These are phyloP conservation scores for Saccostrea glomerata DNA, from an alignment of 1,140 invertebrate genomes.

Conservation along the genomic window DNA sequence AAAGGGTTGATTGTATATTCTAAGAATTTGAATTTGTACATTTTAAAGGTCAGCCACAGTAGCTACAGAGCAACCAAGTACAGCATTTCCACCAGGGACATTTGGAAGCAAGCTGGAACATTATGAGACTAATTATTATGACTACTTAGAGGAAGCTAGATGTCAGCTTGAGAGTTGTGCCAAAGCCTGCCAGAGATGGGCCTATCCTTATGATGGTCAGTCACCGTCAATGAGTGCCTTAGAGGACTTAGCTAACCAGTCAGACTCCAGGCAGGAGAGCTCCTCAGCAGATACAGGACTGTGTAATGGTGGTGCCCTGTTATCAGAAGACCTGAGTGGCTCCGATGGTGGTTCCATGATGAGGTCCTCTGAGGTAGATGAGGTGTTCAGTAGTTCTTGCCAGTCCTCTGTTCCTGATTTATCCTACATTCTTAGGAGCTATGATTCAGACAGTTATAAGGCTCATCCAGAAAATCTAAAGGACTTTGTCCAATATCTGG, in stretches of 20 bases:
- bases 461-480: slow-evolving; percentile 31
- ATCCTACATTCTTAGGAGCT: slow-evolving; percentile 48
- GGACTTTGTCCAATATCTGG: slow-evolving; percentile 52
- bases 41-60: slow-evolving; percentile 52
- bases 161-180: slow-evolving; percentile 87
- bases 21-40: background rate
- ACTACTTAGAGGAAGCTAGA: slow-evolving; percentile 87
- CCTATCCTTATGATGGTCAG: slow-evolving; percentile 86
- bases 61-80: slow-evolving; percentile 47
- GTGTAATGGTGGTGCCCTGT: slow-evolving; percentile 32
- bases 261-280: slow-evolving; percentile 3
- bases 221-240: slow-evolving; percentile 78
- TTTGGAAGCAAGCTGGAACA: slow-evolving; percentile 64
- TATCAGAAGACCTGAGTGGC: background rate
- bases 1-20: background rate
- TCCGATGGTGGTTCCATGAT: background rate
- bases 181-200: slow-evolving; percentile 88
- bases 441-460: slow-evolving; percentile 41
- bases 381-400: slow-evolving; percentile 44
- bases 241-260: slow-evolving; percentile 37
- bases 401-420: slow-evolving; percentile 43
- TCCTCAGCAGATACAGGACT: slow-evolving; percentile 26
- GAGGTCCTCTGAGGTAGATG: slow-evolving; percentile 15
- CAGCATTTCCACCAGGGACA: slow-evolving; percentile 57
- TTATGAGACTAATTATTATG: slow-evolving; percentile 76